phyloP scores from a whole-genome alignment of 2,113 vertebrate species.

The Ellobius talpinus region DNA sequence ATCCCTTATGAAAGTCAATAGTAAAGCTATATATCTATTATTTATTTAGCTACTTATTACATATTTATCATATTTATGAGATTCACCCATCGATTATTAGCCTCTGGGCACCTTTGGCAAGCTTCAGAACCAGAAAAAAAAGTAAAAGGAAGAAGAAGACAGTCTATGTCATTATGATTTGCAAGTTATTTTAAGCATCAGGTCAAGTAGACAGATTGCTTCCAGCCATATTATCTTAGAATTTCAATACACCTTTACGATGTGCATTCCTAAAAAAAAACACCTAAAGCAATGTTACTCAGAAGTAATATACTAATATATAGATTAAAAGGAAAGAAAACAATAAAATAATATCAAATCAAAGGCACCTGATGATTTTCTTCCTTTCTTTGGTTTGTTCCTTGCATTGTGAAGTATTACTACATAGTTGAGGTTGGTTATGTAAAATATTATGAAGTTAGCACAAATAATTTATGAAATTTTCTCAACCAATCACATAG shows the following conservation, averaged over 20 bases:
- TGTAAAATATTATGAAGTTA: not conserved
- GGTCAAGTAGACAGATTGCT: constrained; percentile 53
- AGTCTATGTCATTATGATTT: constrained; percentile 58
- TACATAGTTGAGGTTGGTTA: not conserved
- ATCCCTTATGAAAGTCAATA: constrained; percentile 73
- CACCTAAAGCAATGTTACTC: not conserved
- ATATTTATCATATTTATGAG: constrained; percentile 79
- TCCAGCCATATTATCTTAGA: constrained; percentile 51
- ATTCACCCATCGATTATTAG: constrained; percentile 75
- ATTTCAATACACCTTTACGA: constrained; percentile 58
- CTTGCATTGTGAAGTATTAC: not conserved
- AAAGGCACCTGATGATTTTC: not conserved
- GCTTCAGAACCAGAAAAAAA: constrained; percentile 49
- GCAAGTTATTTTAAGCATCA: constrained; percentile 60
- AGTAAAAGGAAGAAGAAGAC: constrained; percentile 38
- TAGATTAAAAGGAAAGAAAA: constrained; percentile 39
- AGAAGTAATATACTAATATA: not conserved
- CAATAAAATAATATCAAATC: constrained; percentile 25
- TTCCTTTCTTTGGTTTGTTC: not conserved
- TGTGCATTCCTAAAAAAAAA: constrained; percentile 33
- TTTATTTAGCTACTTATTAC: constrained; percentile 78
- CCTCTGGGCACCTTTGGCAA: constrained; percentile 67
- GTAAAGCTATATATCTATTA: constrained; percentile 71
- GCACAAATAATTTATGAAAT: not conserved
- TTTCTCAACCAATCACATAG: not conserved